Conservation (phyloP, 1,140 invertebrate genomes). For the Achroia grisella region DNA sequence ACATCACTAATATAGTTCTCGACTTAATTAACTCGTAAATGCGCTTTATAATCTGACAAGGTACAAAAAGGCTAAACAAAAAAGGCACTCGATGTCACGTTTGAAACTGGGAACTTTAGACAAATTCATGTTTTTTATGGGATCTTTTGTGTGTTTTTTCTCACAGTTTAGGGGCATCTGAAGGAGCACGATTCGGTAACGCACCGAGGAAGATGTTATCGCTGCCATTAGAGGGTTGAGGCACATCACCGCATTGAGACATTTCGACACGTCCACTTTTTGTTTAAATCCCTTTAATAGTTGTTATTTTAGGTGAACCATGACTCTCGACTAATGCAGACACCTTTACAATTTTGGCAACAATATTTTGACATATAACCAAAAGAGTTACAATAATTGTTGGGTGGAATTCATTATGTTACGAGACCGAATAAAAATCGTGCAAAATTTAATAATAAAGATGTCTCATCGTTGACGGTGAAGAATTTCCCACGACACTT, state of each 20-base stretch:
- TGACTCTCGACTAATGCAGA: conserved; percentile 4
- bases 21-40: conserved; percentile 63
- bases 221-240: conserved; percentile 50
- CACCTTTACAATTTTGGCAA: too few species aligned
- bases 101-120: conserved; percentile 45
- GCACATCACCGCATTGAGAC: conserved; percentile 40
- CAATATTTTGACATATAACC: too few species aligned
- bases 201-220: conserved; percentile 62
- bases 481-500: conserved; percentile 41
- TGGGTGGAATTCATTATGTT: conserved; percentile 8
- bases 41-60: conserved; percentile 40
- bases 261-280: conserved; percentile 60
- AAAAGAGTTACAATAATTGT: too few species aligned
- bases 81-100: conserved; percentile 61
- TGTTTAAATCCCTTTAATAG: conserved; percentile 32
- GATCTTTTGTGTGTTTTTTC: conserved; percentile 65
- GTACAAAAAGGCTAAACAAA: conserved; percentile 46
- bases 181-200: conserved; percentile 61
- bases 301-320: conserved; percentile 49
- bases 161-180: conserved; percentile 59
- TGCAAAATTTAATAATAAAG: conserved; percentile 19
- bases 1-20: conserved; percentile 38
- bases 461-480: conserved; percentile 18
- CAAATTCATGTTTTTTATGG: conserved; percentile 64
- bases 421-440: conserved; percentile 7